Evolutionary conservation across 2,797 vertebrate species (phyloP), one percentile per base, ranked within the genome.

Genomic region (Artibeus jamaicensis): DNA sequence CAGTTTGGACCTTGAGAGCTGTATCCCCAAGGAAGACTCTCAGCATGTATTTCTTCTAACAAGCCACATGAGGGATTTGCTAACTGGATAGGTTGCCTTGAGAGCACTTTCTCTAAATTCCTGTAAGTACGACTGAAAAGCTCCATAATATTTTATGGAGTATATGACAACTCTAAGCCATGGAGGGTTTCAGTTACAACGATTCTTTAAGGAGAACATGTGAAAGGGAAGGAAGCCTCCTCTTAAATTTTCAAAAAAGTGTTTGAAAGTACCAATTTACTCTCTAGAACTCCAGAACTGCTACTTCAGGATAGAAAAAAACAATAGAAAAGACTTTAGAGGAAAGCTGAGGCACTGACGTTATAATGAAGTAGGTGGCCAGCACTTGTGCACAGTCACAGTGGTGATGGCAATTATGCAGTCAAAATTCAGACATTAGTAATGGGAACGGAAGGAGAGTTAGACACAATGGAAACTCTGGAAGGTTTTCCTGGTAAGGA

Each of bases 381-480:
- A 74, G 2, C 21, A 8, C 11, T 93, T 62, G n/a, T 22, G 3
- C 65, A 16, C 32, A 2, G 68, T 93, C 34, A 37, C n/a, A 62
- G 34, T 32, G 73, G 18, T 57, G 62, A 34, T 11, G 5, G 0
- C 50, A 74, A 76, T 65, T 42, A 57, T 55, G 70, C 19, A 26
- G 6, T 22, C 74, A 93, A 84, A 96, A 97, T 86, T 84, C 71
- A 46, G 74, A 76, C 19, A 81, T 79, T 29, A 39, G 34, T 44
- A 71, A 79, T n/a, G 32, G 39, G 46, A 85, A 89, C 3, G 0
- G 10, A 39, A 90, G 19, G 42, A n/a, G 24, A 73, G 83, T 78
- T 48, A 89, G 14, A 68, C 29, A 55, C 42, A 6, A 29, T 83
- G 29, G 26, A 68, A 89, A 85, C 32, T 44, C 39, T 46, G 44